phyloP scores from a whole-genome alignment of 2,888 invertebrate species.

The Chrysodeixis includens region DNA sequence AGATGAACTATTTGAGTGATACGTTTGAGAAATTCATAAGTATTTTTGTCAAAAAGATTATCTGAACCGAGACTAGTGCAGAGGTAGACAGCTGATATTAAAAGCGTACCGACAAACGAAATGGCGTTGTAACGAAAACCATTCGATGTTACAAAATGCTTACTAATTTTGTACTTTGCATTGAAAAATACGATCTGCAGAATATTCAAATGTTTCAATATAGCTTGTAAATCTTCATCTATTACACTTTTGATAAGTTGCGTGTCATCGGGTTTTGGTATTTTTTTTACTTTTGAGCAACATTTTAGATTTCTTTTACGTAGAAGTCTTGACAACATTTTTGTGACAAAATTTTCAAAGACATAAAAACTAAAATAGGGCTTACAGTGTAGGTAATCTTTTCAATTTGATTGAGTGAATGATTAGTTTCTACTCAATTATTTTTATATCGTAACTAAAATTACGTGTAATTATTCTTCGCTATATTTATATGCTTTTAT shows the following conservation, averaged over 20 bases:
- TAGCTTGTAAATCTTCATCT: constrained; percentile 19
- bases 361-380: too few relatives aligned
- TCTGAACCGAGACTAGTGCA: too few relatives aligned
- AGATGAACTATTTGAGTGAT: not conserved
- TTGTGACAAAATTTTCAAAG: not conserved
- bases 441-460: too few relatives aligned
- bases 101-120: not conserved
- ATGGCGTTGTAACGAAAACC: constrained; percentile 9
- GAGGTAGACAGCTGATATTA: not conserved
- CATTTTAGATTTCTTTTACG: not conserved
- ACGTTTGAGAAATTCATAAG: not conserved
- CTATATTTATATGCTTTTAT: too few relatives aligned
- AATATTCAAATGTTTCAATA: constrained; percentile 27
- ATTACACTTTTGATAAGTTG: not conserved
- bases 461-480: too few relatives aligned
- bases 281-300: too few relatives aligned
- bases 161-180: constrained; percentile 21
- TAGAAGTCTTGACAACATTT: not conserved
- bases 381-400: too few relatives aligned
- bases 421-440: too few relatives aligned
- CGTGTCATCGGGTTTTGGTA: not conserved
- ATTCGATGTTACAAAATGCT: constrained; percentile 15
- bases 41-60: too few relatives aligned
- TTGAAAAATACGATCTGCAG: constrained; percentile 18
- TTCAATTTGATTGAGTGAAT: too few relatives aligned